A percentile compares a stretch with the other conserved stretches of the same genome.
Evolutionary conservation across 1,140 invertebrate species (phyloP).

Genomic region (Eupeodes corollae): DNA sequence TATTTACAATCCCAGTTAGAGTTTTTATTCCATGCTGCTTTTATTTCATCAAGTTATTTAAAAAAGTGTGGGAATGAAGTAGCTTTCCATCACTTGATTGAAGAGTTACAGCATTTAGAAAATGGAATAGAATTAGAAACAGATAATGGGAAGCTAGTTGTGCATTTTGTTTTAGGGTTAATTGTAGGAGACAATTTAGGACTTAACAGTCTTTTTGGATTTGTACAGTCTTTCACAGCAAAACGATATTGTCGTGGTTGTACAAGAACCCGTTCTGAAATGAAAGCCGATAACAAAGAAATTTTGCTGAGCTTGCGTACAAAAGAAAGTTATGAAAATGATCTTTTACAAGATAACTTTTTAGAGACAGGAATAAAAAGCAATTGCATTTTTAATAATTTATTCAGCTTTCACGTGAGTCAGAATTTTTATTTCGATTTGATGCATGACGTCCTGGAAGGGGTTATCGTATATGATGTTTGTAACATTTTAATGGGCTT

Average conservation of each 20-base stretch:
- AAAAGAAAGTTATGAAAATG: background rate
- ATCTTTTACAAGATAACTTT: slow-evolving; percentile 1
- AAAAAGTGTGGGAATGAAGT: background rate
- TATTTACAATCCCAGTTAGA: background rate
- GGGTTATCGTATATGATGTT: slow-evolving; percentile 28
- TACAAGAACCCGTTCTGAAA: slow-evolving; percentile 7
- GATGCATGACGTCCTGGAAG: slow-evolving; percentile 36
- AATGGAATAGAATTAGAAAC: background rate
- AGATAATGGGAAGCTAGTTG: background rate
- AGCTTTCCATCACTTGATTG: background rate
- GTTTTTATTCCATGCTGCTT: slow-evolving; percentile 1
- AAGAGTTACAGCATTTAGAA: background rate
- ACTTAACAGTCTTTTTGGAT: slow-evolving; percentile 19
- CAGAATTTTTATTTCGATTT: slow-evolving; percentile 28
- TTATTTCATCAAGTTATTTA: background rate
- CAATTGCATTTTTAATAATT: slow-evolving; percentile 21
- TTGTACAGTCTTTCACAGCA: slow-evolving; percentile 16
- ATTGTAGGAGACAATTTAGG: too few species aligned
- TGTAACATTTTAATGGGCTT: slow-evolving; percentile 20
- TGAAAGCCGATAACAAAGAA: slow-evolving; percentile 7
- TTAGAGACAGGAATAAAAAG: slow-evolving; percentile 25
- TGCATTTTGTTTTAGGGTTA: slow-evolving; percentile 19
- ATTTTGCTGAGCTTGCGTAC: background rate
- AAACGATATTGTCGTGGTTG: slow-evolving; percentile 23
- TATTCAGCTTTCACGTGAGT: slow-evolving; percentile 26